Percentiles rank a stretch among this genome's conserved stretches.
Evolutionary conservation across 2,888 invertebrate species (phyloP).

Genomic region (Iselma pallidipennis): DNA sequence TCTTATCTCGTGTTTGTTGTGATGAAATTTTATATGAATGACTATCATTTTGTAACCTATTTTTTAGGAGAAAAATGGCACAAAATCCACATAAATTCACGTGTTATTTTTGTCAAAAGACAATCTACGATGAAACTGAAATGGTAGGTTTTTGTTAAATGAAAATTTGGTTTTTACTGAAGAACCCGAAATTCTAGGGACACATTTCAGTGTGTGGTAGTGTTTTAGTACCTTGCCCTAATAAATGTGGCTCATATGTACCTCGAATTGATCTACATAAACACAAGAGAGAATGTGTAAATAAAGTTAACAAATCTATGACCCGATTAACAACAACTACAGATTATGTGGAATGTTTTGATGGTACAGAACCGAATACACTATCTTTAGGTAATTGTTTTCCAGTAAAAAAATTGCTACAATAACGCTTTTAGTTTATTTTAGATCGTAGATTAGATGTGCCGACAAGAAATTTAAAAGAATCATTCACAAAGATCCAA

Average conservation of each 20-base stretch:
- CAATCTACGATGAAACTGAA: slow-evolving; percentile 67
- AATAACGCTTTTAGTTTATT: not conserved
- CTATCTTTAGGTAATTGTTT: not conserved
- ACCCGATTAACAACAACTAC: slow-evolving; percentile 11
- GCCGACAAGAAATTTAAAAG: slow-evolving; percentile 8
- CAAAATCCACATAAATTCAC: slow-evolving; percentile 47
- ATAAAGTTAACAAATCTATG: slow-evolving; percentile 31
- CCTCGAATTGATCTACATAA: slow-evolving; percentile 65
- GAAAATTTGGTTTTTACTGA: not conserved
- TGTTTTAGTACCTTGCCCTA: slow-evolving; percentile 71
- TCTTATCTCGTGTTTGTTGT: slow-evolving; percentile 15
- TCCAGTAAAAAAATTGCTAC: slow-evolving; percentile 1
- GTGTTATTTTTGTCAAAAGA: slow-evolving; percentile 71
- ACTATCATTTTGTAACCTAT: slow-evolving; percentile 7
- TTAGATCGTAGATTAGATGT: slow-evolving; percentile 21
- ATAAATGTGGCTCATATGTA: slow-evolving; percentile 71
- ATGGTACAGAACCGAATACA: not conserved
- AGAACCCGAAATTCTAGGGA: slow-evolving; percentile 54
- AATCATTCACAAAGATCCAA: slow-evolving; percentile 14
- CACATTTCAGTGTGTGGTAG: slow-evolving; percentile 73
- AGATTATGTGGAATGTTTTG: slow-evolving; percentile 15
- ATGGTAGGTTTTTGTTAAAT: slow-evolving; percentile 58
- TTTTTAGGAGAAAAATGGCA: slow-evolving; percentile 8
- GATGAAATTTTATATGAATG: not conserved
- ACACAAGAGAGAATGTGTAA: slow-evolving; percentile 60